phyloP scores from a whole-genome alignment of 2,113 vertebrate genomes.

The Piprites chloris region DNA sequence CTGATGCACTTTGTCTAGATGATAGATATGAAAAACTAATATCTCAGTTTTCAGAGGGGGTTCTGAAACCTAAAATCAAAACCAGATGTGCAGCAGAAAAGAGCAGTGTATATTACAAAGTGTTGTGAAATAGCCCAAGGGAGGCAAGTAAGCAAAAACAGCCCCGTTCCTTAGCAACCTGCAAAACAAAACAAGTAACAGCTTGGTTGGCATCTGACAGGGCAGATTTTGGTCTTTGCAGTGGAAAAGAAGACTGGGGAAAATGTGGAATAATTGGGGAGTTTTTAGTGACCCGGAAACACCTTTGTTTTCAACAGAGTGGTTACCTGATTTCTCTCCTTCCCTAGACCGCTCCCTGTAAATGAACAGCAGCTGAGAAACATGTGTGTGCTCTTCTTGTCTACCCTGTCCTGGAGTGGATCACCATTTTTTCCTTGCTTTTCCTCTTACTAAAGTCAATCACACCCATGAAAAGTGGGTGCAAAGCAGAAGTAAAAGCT shows the following conservation, averaged over 20 bases:
- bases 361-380: background rate
- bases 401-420: background rate
- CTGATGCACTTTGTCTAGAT: slow-evolving; percentile 62
- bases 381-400: background rate
- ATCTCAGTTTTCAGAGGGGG: slow-evolving; percentile 66
- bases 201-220: slow-evolving; percentile 66
- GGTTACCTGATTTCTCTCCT: slow-evolving; percentile 14
- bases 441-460: background rate
- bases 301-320: background rate
- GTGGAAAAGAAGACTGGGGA: slow-evolving; percentile 55
- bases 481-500: background rate
- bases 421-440: background rate
- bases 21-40: slow-evolving; percentile 68
- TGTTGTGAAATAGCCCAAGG: slow-evolving; percentile 82
- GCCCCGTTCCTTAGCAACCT: slow-evolving; percentile 75
- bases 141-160: slow-evolving; percentile 84
- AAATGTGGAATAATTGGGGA: slow-evolving; percentile 16
- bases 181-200: slow-evolving; percentile 78
- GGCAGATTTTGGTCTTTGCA: slow-evolving; percentile 64
- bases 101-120: slow-evolving; percentile 74
- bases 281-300: slow-evolving; percentile 34
- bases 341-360: background rate
- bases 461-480: background rate
- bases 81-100: slow-evolving; percentile 79
- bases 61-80: slow-evolving; percentile 76